Percentiles rank a stretch among this genome's conserved stretches.
Conservation (phyloP, 2,113 vertebrate species). For the Regulus satrapa region DNA sequence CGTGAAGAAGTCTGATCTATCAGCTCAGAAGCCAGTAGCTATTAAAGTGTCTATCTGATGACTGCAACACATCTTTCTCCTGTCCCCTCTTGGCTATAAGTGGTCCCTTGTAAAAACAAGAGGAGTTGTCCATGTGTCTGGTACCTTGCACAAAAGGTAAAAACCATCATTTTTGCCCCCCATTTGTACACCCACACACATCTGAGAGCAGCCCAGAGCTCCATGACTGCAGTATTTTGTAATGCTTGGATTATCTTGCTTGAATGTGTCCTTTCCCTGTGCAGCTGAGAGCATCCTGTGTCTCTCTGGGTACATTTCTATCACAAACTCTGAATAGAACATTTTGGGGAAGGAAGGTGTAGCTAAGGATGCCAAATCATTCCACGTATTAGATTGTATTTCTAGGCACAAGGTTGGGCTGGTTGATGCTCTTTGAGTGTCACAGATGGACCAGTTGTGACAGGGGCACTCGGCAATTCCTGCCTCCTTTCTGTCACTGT, state of each 20-base stretch:
- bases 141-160: not conserved
- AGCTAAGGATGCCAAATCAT: not conserved
- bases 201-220: not conserved
- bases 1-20: not conserved
- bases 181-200: not conserved
- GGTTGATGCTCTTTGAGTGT: not conserved
- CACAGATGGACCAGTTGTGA: not conserved
- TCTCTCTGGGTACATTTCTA: not conserved
- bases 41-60: not conserved
- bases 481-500: not conserved
- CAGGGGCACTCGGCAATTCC: not conserved
- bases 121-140: not conserved
- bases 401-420: constrained; percentile 9
- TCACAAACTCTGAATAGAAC: not conserved
- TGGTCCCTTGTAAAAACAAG: not conserved
- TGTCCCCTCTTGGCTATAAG: not conserved
- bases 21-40: not conserved
- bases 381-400: not conserved
- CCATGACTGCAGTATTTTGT: rapidly evolving
- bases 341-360: not conserved
- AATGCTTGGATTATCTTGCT: not conserved
- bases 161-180: rapidly evolving
- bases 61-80: not conserved
- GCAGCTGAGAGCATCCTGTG: not conserved
- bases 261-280: not conserved